These are phyloP conservation scores for Piscicola geometra DNA, from an alignment of 2,888 invertebrate species.

Conservation along the genomic window DNA sequence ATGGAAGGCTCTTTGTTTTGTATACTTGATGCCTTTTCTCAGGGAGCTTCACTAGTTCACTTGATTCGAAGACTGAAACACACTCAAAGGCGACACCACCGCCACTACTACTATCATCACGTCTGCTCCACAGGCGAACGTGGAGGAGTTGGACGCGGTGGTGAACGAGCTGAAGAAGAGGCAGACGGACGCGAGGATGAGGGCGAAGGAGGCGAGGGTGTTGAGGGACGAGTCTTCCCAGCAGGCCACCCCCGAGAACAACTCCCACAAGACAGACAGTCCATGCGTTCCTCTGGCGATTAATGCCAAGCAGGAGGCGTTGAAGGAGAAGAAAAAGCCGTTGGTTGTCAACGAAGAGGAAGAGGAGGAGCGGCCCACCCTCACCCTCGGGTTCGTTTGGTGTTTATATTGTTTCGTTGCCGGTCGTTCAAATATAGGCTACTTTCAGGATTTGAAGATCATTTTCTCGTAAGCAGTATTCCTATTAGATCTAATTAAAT, in stretches of 20 bases:
- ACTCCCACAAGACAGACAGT: neutral
- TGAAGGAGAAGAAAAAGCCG: neutral
- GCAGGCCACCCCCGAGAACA: constrained; percentile 44
- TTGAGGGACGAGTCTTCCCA: constrained; percentile 48
- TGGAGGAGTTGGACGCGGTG: constrained; percentile 69
- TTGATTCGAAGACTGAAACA: no score
- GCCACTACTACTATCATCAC: no score
- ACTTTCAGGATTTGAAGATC: neutral
- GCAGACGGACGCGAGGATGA: constrained; percentile 65
- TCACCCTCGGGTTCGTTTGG: constrained; percentile 27
- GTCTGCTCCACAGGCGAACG: constrained; percentile 62
- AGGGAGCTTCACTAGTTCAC: no score
- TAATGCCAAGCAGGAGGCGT: neutral
- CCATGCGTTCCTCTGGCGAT: neutral
- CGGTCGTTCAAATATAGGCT: neutral
- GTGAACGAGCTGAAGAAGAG: constrained; percentile 70
- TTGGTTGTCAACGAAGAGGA: constrained; percentile 1
- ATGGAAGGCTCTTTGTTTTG: no score
- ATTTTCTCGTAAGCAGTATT: no score
- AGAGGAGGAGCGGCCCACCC: constrained; percentile 25
- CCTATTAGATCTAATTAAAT: no score
- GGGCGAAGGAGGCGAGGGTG: constrained; percentile 48
- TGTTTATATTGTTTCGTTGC: neutral
- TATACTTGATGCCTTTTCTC: no score
- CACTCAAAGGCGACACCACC: no score